Base-by-base conservation (phyloP, 2,888 invertebrate species). In the Timema podura region DNA sequence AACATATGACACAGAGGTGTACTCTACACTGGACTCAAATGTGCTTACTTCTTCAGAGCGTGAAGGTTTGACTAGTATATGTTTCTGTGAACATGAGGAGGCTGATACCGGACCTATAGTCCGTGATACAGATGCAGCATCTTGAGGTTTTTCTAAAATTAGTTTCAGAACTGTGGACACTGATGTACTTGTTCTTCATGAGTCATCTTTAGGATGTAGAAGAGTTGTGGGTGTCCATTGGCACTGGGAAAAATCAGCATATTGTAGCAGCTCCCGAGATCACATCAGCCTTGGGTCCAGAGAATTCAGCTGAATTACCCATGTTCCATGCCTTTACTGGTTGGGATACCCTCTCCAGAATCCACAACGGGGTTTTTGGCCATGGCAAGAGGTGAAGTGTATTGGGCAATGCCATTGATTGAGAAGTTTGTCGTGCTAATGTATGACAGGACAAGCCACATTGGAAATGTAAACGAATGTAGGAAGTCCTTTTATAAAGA, bases 141-240 rank as follows among this genome's bases (percentile, higher is more conserved):
- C 30, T 10, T 13, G 16, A 30, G 61, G 61, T 5, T 61, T 30
- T n/a, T 61, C 44, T 45, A 61, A 61, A 61, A 61, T 61, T 61
- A 61, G 30, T 30, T 11, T 30, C 9, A 8, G 44, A 61, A 61
- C 16, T 45, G 15, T 61, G 61, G n/a, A 61, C 6, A 61, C 61
- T 61, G 16, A 61, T 13, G 61, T 8, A 30, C 61, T 61, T n/a
- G 61, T 61, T 11, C 61, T 61, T 61, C 5, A 13, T 61, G 15
- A 61, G 16, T 61, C 61, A 61, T 30, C 30, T 61, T 61, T 30
- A 61, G 61, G 45, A 61, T 8, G 7, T 61, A 10, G 44, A 61
- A 61, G 44, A 61, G 13, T 45, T 61, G 5, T 16, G 16, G 61
- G 61, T 61, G 9, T 61, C 61, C 61, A 61, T 61, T 61, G 61